phyloP scores from a whole-genome alignment of 2,797 vertebrate species.

The Acrossocheilus wenchowensis region DNA sequence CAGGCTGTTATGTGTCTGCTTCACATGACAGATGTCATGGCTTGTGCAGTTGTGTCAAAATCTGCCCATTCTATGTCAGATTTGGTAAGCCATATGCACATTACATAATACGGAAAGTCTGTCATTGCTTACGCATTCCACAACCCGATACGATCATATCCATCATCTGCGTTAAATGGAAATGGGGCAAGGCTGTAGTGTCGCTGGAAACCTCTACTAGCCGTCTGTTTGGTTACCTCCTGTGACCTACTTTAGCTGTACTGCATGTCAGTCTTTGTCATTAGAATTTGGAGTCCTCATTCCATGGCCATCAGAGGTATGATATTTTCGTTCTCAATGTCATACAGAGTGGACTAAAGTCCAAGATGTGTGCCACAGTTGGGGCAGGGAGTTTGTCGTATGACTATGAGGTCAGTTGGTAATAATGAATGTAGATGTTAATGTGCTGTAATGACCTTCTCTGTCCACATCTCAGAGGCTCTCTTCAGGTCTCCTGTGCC shows the following conservation, averaged over 20 bases:
- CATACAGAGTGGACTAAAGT: conserved; percentile 50
- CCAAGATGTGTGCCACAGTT: conserved; percentile 51
- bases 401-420: conserved; percentile 62
- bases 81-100: conserved; percentile 56
- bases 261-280: conserved; percentile 28
- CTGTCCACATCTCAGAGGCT: conserved; percentile 56
- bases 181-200: conserved; percentile 2
- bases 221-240: conserved; percentile 27
- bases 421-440: conserved; percentile 72
- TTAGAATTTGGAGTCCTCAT: conserved; percentile 12
- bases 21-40: conserved; percentile 56
- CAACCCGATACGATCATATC: conserved; percentile 24
- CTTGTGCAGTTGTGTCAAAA: conserved; percentile 56
- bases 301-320: conserved; percentile 36
- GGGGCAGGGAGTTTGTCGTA: conserved; percentile 52
- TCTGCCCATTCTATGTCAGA: conserved; percentile 57
- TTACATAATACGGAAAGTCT: conserved; percentile 57
- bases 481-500: conserved; percentile 56
- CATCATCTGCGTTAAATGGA: conserved; percentile 19
- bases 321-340: conserved; percentile 36
- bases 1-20: conserved; percentile 40
- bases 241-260: conserved; percentile 40
- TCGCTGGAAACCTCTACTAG: conserved; percentile 6
- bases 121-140: conserved; percentile 26
- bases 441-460: conserved; percentile 72